Evolutionary conservation across 35 echinoderm and acorn worm species (phyloP), one percentile per base, ranked within the genome.

Genomic region (Stichopus chloronotus): DNA sequence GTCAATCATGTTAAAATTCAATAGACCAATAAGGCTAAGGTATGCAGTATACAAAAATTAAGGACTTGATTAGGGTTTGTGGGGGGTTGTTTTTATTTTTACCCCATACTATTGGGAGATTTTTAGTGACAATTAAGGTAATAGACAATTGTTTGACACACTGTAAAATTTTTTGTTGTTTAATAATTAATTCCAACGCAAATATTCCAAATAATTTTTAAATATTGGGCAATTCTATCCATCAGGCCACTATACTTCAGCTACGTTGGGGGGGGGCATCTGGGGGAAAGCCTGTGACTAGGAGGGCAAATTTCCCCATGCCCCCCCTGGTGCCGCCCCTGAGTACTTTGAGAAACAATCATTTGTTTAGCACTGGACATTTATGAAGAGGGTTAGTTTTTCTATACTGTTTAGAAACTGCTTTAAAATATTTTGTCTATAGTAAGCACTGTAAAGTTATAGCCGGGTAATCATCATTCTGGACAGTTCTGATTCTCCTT

Each of bases 81-180:
- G 63, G 63, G 17, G 8, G 8, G 8, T 17, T 8, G 8, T 9
- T 8, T 8, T 68, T 17, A 68, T 9, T 9, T 9, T 8, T 9
- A 8, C 63, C 8, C 8, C 17, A 68, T 17, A 9, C 63, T 68
- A 68, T 68, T 68, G 63, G 63, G 63, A 68, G 63, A 68, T 68
- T 68, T 68, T 68, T 17, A 68, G 17, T 68, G 63, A 68, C 63
- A 68, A 68, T 68, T 68, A 68, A 68, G 63, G 63, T 68, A n/a
- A 68, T 68, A 68, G 63, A 68, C 63, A 68, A 68, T 68, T 68
- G 63, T 68, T 68, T 68, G 63, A 68, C 63, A 68, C 63, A 68
- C 8, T 68, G 63, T 68, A 68, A 9, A 8, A 9, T 68, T 68
- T 68, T 9, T 68, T 68, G 63, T 68, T 68, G 63, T 68, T 68